phyloP scores from a whole-genome alignment of 2,797 vertebrate genomes.

The Cossypha dichroa region DNA sequence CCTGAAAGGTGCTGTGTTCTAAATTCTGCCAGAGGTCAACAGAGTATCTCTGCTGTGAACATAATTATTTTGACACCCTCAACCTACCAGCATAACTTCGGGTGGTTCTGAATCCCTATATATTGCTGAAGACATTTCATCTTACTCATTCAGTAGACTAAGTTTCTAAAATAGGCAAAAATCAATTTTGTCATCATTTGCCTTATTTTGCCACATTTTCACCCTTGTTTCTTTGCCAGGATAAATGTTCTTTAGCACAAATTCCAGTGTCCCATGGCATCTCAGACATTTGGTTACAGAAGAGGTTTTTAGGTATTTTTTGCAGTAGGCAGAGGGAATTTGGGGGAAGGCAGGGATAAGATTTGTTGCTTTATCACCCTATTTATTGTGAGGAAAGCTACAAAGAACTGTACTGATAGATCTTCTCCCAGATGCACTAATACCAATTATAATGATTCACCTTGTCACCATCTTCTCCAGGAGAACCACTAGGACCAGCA shows the following conservation, averaged over 20 bases:
- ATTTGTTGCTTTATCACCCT: neutral
- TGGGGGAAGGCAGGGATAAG: neutral
- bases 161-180: neutral
- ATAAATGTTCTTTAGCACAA: neutral
- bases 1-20: neutral
- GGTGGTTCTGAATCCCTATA: neutral
- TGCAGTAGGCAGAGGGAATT: neutral
- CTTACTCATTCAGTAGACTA: neutral
- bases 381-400: neutral
- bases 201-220: neutral
- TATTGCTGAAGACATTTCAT: neutral
- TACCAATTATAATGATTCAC: slow-evolving; percentile 67
- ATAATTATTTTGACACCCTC: neutral
- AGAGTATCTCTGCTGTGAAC: neutral
- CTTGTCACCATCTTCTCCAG: slow-evolving; percentile 98
- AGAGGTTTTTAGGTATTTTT: neutral
- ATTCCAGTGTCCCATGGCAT: neutral
- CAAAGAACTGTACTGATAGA: neutral
- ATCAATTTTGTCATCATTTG: neutral
- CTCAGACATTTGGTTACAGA: neutral
- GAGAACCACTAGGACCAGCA: slow-evolving; percentile 93
- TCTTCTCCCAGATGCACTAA: neutral
- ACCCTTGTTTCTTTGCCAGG: neutral
- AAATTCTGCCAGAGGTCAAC: neutral
- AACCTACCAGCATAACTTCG: neutral